Base-by-base conservation (phyloP, 2,113 vertebrate genomes). In the Onychorhynchus coronatus region DNA sequence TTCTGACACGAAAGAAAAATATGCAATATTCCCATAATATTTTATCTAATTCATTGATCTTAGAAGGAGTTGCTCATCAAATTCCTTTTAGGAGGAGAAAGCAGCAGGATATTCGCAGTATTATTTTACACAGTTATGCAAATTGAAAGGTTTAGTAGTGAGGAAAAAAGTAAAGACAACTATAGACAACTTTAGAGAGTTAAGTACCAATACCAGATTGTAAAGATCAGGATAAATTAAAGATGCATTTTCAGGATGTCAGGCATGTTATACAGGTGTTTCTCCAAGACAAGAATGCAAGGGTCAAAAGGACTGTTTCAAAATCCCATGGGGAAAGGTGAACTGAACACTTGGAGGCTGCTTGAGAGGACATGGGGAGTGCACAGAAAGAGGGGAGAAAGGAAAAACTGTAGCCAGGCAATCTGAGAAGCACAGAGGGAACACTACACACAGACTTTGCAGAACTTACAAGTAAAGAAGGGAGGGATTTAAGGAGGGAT, bases 21-120 rank as follows among this genome's bases (percentile, higher is more conserved):
- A 59, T 14, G 17, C 20, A 59, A 41, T 75, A 74, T n/a, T 49
- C 14, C 6, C 0, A 0, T 25, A 47, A 42, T 61, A 35, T 39
- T 79, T 79, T 76, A 50, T 59, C 12, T 42, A 50, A 74, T 75
- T 82, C 3, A 65, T 20, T 55, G 35, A 83, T 44, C 59, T 67
- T 18, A 18, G 20, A 21, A 33, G 30, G 63, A 66, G 30, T 4
- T 52, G 15, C 39, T 11, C 35, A 73, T 24, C 8, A 1, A 75
- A 82, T 35, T 67, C 42, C 33, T 75, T 66, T 72, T 25, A 67
- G 71, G 30, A 73, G 44, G 7, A 72, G 68, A 80, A 87, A 74
- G 47, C 19, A 71, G 27, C 13, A 33, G 10, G 33, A 70, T 27
- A 3, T 9, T 19, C 8, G 31, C 12, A 52, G 33, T n/a, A 52